These are phyloP conservation scores for Eurytoma adleriae DNA, from an alignment of 2,888 invertebrate species.

Conservation along the genomic window DNA sequence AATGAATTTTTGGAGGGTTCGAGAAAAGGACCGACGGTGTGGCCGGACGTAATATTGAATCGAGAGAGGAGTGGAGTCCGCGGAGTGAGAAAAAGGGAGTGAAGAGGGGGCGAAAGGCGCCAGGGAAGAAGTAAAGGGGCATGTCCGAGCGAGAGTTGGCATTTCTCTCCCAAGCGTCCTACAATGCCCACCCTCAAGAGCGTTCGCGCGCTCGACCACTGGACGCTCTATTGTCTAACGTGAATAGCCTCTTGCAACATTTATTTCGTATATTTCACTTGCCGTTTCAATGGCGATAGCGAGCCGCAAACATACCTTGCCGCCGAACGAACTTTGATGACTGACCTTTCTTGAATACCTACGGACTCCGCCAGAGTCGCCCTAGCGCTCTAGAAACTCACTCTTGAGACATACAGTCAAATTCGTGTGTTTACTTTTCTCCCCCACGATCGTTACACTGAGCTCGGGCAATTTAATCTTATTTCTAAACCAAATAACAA, in stretches of 20 bases:
- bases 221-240: conserved; percentile 74
- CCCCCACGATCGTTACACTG: not conserved
- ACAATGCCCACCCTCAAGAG: conserved; percentile 7
- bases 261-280: conserved; percentile 77
- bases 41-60: conserved; percentile 13
- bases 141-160: conserved; percentile 63
- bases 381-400: conserved; percentile 20
- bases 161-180: conserved; percentile 64
- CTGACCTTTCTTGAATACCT: conserved; percentile 54
- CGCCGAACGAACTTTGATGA: conserved; percentile 61
- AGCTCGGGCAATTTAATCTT: no score
- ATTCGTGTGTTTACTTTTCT: conserved; percentile 52
- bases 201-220: conserved; percentile 65
- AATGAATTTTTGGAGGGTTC: conserved; percentile 59
- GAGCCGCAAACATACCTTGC: conserved; percentile 67
- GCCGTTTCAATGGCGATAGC: conserved; percentile 75
- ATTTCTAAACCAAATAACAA: no score
- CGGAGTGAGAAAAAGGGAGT: conserved; percentile 51
- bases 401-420: conserved; percentile 43
- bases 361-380: not conserved
- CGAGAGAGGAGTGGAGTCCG: not conserved
- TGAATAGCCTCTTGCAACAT: conserved; percentile 76
- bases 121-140: conserved; percentile 56
- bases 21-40: conserved; percentile 53
- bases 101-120: conserved; percentile 63